phyloP scores from a whole-genome alignment of 2,797 vertebrate species.

The Tenualosa ilisha region DNA sequence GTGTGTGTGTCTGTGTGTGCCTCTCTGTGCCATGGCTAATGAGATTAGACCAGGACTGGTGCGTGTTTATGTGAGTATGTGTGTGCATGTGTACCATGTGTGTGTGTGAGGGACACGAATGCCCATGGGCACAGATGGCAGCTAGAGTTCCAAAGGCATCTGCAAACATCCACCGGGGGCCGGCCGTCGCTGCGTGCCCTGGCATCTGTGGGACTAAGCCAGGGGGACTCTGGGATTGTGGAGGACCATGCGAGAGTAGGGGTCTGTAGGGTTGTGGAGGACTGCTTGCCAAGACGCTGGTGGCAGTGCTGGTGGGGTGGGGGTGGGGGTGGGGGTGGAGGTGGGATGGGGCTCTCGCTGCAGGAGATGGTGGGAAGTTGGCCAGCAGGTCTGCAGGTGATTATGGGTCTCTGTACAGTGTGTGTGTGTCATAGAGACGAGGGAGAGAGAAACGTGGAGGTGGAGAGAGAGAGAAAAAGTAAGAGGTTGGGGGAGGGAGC shows the following conservation, averaged over 20 bases:
- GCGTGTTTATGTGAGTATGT: neutral
- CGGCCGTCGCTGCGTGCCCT: neutral
- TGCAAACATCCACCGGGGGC: neutral
- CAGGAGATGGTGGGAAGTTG: neutral
- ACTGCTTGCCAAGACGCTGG: neutral
- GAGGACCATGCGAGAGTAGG: neutral
- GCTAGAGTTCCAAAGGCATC: neutral
- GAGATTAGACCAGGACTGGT: neutral
- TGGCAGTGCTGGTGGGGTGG: neutral
- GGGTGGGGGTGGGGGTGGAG: neutral
- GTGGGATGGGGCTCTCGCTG: neutral
- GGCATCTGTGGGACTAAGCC: conserved; percentile 7
- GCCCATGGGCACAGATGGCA: conserved; percentile 8
- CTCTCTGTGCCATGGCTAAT: neutral
- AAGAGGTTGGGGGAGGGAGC: neutral
- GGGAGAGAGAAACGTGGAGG: neutral
- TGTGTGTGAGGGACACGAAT: neutral
- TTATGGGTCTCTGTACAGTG: too few species aligned
- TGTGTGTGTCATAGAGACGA: too few species aligned
- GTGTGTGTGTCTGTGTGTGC: neutral
- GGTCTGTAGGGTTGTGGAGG: neutral
- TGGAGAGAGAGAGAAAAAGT: neutral
- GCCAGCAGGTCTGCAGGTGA: conserved; percentile 11
- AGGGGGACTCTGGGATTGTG: neutral
- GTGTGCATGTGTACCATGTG: neutral